These are phyloP conservation scores for Grus americana DNA, from an alignment of 2,113 vertebrate genomes.

Conservation along the genomic window DNA sequence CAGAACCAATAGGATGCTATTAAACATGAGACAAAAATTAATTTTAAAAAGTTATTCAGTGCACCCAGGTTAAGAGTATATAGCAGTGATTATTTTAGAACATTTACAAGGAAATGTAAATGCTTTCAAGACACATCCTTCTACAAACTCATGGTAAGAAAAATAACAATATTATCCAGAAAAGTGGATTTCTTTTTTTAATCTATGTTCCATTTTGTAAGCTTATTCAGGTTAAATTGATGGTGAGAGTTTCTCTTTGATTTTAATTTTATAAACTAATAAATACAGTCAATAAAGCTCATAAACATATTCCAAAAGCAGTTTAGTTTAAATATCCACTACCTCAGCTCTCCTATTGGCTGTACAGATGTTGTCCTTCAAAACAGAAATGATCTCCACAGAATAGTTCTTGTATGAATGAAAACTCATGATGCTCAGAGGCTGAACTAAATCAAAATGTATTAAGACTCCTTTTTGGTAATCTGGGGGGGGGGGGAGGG, in stretches of 20 bases:
- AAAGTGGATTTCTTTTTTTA: not conserved
- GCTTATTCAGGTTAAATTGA: not conserved
- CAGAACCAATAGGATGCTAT: not conserved
- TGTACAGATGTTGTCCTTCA: not conserved
- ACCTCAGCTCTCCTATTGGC: conserved; percentile 43
- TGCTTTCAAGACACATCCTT: not conserved
- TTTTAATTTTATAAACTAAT: not conserved
- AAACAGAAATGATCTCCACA: not conserved
- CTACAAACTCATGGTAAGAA: not conserved
- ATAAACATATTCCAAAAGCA: not conserved
- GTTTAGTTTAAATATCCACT: conserved; percentile 1
- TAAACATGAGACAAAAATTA: not conserved
- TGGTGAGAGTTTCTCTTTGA: not conserved
- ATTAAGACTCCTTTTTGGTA: not conserved
- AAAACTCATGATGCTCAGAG: not conserved
- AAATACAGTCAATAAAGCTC: not conserved
- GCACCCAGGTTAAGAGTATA: not conserved
- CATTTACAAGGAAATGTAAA: not conserved
- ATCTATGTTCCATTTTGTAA: not conserved
- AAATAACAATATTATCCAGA: not conserved
- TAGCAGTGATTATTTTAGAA: not conserved
- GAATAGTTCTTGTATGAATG: conserved; percentile 17
- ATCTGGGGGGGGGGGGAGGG: conserved; percentile 11
- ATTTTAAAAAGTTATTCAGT: not conserved
- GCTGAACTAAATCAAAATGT: not conserved